Conservation (phyloP, 2,113 vertebrate genomes). For the Cinclus mexicanus region DNA sequence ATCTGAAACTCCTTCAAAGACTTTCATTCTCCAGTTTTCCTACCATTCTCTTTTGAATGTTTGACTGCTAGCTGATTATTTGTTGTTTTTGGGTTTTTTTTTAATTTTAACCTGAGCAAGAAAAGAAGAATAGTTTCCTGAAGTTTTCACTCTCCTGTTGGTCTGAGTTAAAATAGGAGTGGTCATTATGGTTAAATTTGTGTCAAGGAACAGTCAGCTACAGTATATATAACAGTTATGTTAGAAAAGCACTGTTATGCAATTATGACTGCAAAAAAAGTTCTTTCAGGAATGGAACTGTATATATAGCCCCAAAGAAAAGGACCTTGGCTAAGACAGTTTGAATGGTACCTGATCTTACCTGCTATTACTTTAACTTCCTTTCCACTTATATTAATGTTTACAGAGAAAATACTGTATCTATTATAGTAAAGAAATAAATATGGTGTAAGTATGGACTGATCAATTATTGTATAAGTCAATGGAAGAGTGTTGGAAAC, state of each 20-base stretch:
- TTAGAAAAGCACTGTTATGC: not conserved
- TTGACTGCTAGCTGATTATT: not conserved
- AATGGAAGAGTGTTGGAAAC: not conserved
- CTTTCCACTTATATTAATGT: not conserved
- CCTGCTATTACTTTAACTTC: not conserved
- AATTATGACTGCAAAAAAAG: not conserved
- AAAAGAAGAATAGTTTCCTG: not conserved
- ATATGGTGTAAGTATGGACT: not conserved
- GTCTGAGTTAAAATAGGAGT: not conserved
- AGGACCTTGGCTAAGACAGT: not conserved
- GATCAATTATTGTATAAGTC: not conserved
- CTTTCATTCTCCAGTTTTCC: not conserved
- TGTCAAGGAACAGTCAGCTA: not conserved
- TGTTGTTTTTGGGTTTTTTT: not conserved
- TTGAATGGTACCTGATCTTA: not conserved
- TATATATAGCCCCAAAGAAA: not conserved
- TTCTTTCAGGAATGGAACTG: not conserved
- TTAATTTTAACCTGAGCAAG: not conserved
- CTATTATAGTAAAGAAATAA: not conserved
- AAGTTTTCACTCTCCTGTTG: not conserved
- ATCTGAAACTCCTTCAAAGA: not conserved
- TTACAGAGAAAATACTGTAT: not conserved
- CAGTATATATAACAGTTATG: not conserved
- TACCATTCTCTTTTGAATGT: not conserved
- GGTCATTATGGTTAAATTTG: not conserved